A percentile compares a stretch with the other conserved stretches of the same genome.
phyloP scores from a whole-genome alignment of 2,113 vertebrate species.

The Tyto alba region DNA sequence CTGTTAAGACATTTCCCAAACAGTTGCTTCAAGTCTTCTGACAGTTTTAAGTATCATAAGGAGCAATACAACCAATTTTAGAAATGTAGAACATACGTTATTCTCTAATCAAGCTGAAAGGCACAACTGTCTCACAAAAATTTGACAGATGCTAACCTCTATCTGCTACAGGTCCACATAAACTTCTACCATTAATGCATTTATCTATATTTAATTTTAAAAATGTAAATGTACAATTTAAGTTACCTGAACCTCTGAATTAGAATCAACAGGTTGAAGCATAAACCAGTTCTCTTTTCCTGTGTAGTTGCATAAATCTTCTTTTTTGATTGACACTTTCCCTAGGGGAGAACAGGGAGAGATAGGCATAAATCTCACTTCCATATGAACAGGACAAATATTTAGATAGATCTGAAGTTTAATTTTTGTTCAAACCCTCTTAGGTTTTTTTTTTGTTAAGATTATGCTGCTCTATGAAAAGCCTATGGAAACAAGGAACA shows the following conservation, averaged over 20 bases:
- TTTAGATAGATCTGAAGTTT: not conserved
- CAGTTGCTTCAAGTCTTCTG: not conserved
- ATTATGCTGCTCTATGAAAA: not conserved
- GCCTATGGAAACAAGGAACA: not conserved
- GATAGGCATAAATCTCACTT: not conserved
- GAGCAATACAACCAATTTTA: not conserved
- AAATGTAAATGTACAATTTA: not conserved
- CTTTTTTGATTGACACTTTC: slow-evolving; percentile 95
- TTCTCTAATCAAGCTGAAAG: not conserved
- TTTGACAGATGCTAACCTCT: not conserved
- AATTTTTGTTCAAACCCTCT: not conserved
- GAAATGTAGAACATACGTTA: not conserved
- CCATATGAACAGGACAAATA: not conserved
- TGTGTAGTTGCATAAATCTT: slow-evolving; percentile 88
- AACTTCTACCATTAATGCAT: not conserved
- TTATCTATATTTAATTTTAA: not conserved
- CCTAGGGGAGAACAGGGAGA: slow-evolving; percentile 70
- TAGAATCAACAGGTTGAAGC: slow-evolving; percentile 91
- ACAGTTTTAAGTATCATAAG: not conserved
- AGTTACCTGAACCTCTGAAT: slow-evolving; percentile 97
- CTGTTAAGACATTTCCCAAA: not conserved
- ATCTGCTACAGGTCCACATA: not conserved
- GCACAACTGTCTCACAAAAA: not conserved
- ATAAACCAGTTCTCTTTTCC: slow-evolving; percentile 94
- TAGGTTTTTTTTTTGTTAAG: not conserved